Base-by-base conservation (phyloP, 2,888 invertebrate genomes). In the Ormyrus labotus region DNA sequence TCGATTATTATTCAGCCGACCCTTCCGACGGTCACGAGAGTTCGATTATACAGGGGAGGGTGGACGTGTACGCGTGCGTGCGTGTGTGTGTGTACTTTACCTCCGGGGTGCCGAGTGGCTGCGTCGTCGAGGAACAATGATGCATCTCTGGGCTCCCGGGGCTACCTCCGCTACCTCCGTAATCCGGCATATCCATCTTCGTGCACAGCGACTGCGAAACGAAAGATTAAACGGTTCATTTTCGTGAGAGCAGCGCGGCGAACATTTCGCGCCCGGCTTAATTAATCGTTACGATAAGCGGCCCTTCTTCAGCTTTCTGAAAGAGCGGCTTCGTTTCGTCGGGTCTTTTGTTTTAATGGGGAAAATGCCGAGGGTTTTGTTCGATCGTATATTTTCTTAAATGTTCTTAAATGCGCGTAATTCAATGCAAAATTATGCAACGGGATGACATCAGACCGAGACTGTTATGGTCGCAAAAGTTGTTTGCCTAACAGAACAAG, bases 71-170 rank as follows among this genome's bases (percentile, higher is more conserved):
- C 60, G 19, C 11, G 34, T 34, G 11, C 45, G 50, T 60, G 11
- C 8, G 9, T 10, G 47, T 51, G 9, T 34, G 34, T 5, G 19
- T 47, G n/a, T 48, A 68, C 53, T 45, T 84, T 90, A 93, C 93
- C 91, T 93, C 93, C 48, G 92, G 89, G 83, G 92, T 94, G 83
- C 93, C 94, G 82, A 94, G 92, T 65, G 94, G 92, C 85, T 94
- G 94, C 64, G 97, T 96, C 4, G 97, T 97, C 50, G 96, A 97
- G 73, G 97, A 97, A 90, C 97, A 97, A 91, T 96, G 96, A 91
- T 97, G 97, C 89, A 96, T 94, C 86, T 97, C 97, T 0, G 97
- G 97, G 85, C 96, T 96, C 7, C 94, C 94, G 51, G 96, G 95
- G 50, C 95, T 95, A 51, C 90, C 89, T 13, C 88, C 88, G 67